phyloP scores from a whole-genome alignment of 2,113 vertebrate genomes.

The Hoplias malabaricus region DNA sequence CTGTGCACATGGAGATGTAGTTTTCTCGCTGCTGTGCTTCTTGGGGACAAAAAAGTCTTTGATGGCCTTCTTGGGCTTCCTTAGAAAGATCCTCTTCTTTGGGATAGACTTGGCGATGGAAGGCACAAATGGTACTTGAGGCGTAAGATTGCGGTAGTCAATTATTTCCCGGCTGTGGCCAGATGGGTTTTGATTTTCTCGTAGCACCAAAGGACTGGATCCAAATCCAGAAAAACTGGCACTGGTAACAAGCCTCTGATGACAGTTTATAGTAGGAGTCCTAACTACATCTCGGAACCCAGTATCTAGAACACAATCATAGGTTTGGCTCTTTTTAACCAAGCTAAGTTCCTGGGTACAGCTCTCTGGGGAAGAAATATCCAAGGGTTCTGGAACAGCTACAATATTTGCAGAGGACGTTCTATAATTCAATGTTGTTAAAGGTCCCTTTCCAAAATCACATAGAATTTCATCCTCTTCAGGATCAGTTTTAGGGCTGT shows the following conservation, averaged over 20 bases:
- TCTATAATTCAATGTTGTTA: not conserved
- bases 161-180: conserved; percentile 74
- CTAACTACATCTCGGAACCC: conserved; percentile 5
- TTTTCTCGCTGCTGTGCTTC: conserved; percentile 73
- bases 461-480: not conserved
- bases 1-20: conserved; percentile 23
- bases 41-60: conserved; percentile 78
- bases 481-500: conserved; percentile 2
- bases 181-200: conserved; percentile 58
- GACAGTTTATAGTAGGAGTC: conserved; percentile 37
- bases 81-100: conserved; percentile 82
- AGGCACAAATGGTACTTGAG: conserved; percentile 86
- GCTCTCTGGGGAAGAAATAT: conserved; percentile 3
- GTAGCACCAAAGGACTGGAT: conserved; percentile 58
- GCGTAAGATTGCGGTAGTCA: conserved; percentile 81
- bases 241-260: conserved; percentile 70
- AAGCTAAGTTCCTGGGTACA: conserved; percentile 54
- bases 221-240: conserved; percentile 75
- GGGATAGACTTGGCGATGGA: conserved; percentile 83
- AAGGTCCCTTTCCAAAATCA: not conserved
- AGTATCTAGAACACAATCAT: conserved; percentile 65
- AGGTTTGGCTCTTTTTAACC: conserved; percentile 79
- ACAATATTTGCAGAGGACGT: not conserved
- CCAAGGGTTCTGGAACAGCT: not conserved
- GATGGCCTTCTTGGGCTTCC: conserved; percentile 80